These are phyloP conservation scores for Prorops nasuta DNA, from an alignment of 1,140 invertebrate genomes.

Conservation along the genomic window DNA sequence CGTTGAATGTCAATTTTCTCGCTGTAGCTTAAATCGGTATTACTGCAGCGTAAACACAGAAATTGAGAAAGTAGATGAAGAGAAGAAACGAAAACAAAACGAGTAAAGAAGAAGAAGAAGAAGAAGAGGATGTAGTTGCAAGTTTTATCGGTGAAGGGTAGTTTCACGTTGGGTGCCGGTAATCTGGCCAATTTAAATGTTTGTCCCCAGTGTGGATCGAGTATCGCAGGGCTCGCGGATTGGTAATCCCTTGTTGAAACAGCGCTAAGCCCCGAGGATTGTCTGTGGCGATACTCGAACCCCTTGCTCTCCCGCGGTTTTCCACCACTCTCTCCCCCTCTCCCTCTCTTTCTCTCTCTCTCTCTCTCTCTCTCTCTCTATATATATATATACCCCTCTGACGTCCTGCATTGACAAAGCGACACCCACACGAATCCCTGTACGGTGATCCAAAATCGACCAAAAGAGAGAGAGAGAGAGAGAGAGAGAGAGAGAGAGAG, in stretches of 20 bases:
- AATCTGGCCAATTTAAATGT: conserved; percentile 47
- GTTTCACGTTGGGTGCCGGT: conserved; percentile 10
- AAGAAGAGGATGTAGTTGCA: too few relatives aligned
- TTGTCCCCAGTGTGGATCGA: conserved; percentile 29
- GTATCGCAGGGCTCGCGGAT: conserved; percentile 17
- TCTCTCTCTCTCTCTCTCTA: not conserved
- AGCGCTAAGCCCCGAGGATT: conserved; percentile 46
- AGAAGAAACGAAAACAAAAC: too few relatives aligned
- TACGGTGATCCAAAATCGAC: not conserved
- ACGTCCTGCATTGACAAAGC: too few relatives aligned
- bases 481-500: conserved; percentile 1
- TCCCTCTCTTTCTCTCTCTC: not conserved
- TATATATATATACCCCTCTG: too few relatives aligned
- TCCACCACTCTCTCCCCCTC: conserved; percentile 10
- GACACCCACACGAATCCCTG: too few relatives aligned
- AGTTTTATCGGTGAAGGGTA: too few relatives aligned
- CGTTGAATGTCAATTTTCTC: too few relatives aligned
- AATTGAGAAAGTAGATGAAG: too few relatives aligned
- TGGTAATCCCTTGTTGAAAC: conserved; percentile 49
- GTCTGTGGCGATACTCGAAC: conserved; percentile 35
- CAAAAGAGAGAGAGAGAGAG: not conserved
- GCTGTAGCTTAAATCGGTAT: too few relatives aligned
- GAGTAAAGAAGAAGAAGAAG: not conserved
- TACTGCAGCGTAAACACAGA: too few relatives aligned
- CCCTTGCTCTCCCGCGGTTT: conserved; percentile 12